phyloP scores from a whole-genome alignment of 1,140 invertebrate genomes.

The Hesperophylax magnus region DNA sequence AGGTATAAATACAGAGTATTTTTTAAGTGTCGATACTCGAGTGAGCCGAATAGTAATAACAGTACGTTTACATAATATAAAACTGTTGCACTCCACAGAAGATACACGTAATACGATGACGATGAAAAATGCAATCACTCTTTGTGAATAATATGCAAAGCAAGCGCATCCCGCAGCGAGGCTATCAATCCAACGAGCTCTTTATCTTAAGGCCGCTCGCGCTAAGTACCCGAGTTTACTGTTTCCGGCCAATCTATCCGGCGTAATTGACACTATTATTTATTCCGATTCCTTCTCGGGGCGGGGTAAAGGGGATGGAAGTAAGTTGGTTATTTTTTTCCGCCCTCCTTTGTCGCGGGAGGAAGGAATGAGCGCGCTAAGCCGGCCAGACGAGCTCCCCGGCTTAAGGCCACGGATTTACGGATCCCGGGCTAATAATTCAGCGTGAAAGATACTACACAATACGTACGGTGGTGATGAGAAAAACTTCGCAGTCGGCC shows the following conservation, averaged over 20 bases:
- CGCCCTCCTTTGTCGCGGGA: conserved; percentile 14
- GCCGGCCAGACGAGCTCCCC: conserved; percentile 5
- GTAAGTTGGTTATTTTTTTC: conserved; percentile 27
- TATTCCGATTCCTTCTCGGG: conserved; percentile 36
- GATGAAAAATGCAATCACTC: background rate
- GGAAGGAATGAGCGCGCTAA: conserved; percentile 38
- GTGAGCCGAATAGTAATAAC: no score
- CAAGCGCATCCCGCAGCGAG: background rate
- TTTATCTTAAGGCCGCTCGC: background rate
- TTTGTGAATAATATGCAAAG: background rate
- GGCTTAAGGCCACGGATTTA: conserved; percentile 31
- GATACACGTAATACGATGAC: no score
- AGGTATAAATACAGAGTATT: no score
- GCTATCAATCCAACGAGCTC: conserved; percentile 3
- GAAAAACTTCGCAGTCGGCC: background rate
- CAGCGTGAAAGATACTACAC: background rate
- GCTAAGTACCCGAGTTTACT: conserved; percentile 8
- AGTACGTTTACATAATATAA: no score
- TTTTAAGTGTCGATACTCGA: no score
- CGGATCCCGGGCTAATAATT: conserved; percentile 38
- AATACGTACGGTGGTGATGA: background rate
- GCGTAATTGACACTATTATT: conserved; percentile 57
- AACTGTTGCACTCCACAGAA: no score
- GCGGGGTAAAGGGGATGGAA: background rate
- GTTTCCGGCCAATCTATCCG: conserved; percentile 43